Evolutionary conservation across 2,888 invertebrate genomes (phyloP), one percentile per base, ranked within the genome.

Genomic region (Serrognathus titanus): DNA sequence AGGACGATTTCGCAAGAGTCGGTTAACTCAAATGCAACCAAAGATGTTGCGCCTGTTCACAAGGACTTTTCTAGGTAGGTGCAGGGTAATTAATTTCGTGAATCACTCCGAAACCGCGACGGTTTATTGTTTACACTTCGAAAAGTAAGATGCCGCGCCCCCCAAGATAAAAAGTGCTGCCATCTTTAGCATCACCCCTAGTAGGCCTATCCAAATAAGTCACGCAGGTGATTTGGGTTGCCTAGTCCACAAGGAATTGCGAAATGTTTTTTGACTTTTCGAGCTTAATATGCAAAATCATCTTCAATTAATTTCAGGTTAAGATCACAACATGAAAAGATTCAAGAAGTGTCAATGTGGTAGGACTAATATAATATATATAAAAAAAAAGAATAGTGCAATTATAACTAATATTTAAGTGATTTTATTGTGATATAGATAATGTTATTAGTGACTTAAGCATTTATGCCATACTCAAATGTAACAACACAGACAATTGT

Each of bases 21-120:
- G 3, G 57, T 83, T 55, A 82, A 82, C 16, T 86, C 86, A 48
- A 85, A 84, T 70, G 80, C 79, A 58, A 82, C 78, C 72, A 83
- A 79, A 75, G 83, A 73, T 53, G 74, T 76, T 53, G 73, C 78
- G 64, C 72, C 74, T 73, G 80, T 70, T 48, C 74, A 66, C 61
- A 78, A 76, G 68, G 78, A 79, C 58, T 77, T 67, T 53, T 60
- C 67, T 38, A 72, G 70, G 70, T 70, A 63, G 52, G 37, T 47
- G 49, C n/a, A n/a, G n/a, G n/a, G n/a, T 31, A 37, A 20, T 38
- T 48, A 16, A 16, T 16, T 16, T 1, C 0, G 2, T 16, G 16
- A 16, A 1, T 2, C 0, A 2, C 2, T 16, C 16, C 2, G 16
- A 3, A 16, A 2, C 16, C 2, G 16, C 16, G 16, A 16, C 16